Base-by-base conservation (phyloP, 37 sponge, comb jelly and placozoan species). In the Halisarca cf. caerulea region DNA sequence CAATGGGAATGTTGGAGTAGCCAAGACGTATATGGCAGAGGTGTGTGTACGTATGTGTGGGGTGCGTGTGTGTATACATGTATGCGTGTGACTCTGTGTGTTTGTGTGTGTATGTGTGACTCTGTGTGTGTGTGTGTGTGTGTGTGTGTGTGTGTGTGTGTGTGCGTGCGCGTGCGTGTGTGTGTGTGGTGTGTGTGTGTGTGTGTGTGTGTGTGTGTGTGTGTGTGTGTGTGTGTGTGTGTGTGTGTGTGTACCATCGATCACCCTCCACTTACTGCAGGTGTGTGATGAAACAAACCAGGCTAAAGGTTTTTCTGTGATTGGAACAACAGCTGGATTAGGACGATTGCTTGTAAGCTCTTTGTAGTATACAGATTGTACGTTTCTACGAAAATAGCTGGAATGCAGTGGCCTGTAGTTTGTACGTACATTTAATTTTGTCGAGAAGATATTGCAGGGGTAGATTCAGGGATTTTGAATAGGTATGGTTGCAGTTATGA, bases 251-350 rank as follows among this genome's bases (percentile, higher is more conserved):
- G 34, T 80, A 20, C 33, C 54, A 11, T 59, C n/a, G 57, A 25
- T 2, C 53, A 35, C 55, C 7, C 42, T 0, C 43, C 18, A 75
- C 9, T 20, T 51, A 2, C 25, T 42, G 24, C 38, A 94, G 96
- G 68, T 96, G 1, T 91, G 92, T 84, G 96, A 96, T 86, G 94
- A 96, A 41, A 93, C 90, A 9, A 96, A 93, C 41, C 94, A 91
- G 70, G 96, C 96, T 2, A 89, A 54, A 58, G 96, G 93, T 1
- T 93, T 96, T 51, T 62, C 94, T 33, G 34, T 80, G 0, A 62
- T 96, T 47, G 91, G 88, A 1, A 81, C 72, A 0, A 74, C 88
- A 43, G 81, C 82, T 60, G 92, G 85, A 7, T 51, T 88, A 7
- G 89, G 89, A n/a, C 84, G 88, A 24, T 78, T 96, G 1, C 20